These are phyloP conservation scores for Sebastes umbrosus DNA, from an alignment of 2,797 vertebrate genomes.

Conservation along the genomic window DNA sequence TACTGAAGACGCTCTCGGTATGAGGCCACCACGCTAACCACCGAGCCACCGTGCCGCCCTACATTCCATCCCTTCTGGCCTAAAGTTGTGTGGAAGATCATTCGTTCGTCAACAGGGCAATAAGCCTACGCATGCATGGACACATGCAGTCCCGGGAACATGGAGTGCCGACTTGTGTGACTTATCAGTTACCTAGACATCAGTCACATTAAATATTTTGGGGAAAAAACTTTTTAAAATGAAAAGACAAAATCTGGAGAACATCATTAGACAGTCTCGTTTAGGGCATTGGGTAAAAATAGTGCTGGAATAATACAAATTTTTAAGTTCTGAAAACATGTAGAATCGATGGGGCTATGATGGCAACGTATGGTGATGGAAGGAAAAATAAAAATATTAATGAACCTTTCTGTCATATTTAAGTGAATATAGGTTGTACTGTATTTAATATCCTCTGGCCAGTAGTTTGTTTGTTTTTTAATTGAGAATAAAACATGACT, in stretches of 20 bases:
- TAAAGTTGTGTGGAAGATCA: not conserved
- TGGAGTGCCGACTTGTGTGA: not conserved
- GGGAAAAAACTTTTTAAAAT: not conserved
- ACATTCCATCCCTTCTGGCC: not conserved
- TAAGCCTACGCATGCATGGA: not conserved
- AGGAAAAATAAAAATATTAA: not conserved
- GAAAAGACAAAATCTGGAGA: not conserved
- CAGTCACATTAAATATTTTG: not conserved
- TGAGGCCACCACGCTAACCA: not conserved
- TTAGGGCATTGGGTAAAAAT: not conserved
- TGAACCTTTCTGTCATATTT: not conserved
- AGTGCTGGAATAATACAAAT: not conserved
- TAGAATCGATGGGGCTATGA: not conserved
- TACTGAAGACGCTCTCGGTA: not conserved
- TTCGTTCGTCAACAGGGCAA: not conserved
- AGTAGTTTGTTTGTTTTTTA: not conserved
- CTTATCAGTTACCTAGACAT: not conserved
- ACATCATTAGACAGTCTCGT: not conserved
- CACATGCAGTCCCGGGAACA: not conserved
- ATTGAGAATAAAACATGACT: not conserved
- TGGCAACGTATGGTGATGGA: not conserved
- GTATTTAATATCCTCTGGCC: not conserved
- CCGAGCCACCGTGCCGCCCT: not conserved
- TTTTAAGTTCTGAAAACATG: not conserved
- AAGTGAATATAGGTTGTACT: not conserved